Evolutionary conservation across 2,113 vertebrate genomes (phyloP).

Genomic region (Fregata magnificens): DNA sequence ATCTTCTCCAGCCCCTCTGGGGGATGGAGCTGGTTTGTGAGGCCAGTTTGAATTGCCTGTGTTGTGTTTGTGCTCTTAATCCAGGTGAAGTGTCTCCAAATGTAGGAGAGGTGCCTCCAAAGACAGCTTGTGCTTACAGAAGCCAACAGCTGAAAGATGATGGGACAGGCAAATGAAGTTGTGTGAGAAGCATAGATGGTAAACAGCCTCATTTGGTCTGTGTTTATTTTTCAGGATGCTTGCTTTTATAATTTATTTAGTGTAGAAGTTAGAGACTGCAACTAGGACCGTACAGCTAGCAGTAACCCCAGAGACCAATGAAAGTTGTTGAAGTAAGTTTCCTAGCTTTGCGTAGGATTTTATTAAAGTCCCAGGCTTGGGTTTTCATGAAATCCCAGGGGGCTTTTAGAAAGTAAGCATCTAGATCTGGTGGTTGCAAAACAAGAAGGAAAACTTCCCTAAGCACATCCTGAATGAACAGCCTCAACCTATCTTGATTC

Average conservation of each 20-base stretch:
- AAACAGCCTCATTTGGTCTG: background rate
- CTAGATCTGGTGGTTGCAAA: background rate
- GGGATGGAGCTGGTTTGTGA: background rate
- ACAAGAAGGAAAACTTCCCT: background rate
- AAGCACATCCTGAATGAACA: background rate
- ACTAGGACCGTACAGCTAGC: background rate
- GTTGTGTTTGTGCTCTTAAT: background rate
- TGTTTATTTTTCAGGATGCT: background rate
- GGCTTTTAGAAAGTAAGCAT: background rate
- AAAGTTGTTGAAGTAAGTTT: background rate
- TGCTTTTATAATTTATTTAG: background rate
- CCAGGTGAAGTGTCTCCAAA: too few species aligned
- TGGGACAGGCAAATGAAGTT: background rate
- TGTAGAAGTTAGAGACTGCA: background rate
- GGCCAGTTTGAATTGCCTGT: background rate
- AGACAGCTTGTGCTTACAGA: background rate
- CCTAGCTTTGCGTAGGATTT: background rate
- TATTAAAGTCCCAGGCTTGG: background rate
- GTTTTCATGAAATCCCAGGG: background rate
- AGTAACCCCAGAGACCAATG: background rate
- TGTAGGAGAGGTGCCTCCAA: background rate
- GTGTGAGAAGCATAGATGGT: background rate
- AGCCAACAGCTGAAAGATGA: background rate
- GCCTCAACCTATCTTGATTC: background rate
- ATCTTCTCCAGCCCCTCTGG: background rate